A percentile compares a stretch with the other conserved stretches of the same genome.
phyloP scores from a whole-genome alignment of 2,888 invertebrate species.

The Caenorhabditis parvicauda region DNA sequence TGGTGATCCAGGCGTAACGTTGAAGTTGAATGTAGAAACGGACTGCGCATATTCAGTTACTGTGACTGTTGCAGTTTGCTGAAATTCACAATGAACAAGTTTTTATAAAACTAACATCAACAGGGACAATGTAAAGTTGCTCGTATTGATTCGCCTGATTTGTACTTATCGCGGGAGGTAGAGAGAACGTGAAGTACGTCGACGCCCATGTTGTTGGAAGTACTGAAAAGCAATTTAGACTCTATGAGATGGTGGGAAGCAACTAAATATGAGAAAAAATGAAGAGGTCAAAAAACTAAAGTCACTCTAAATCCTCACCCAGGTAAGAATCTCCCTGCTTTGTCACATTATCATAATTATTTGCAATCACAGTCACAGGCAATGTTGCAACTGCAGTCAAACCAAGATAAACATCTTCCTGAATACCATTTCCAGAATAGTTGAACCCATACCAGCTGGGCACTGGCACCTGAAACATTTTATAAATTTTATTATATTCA shows the following conservation, averaged over 20 bases:
- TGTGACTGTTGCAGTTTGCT: slow-evolving; percentile 17
- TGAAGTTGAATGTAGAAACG: slow-evolving; percentile 6
- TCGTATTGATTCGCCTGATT: slow-evolving; percentile 17
- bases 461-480: slow-evolving; percentile 18
- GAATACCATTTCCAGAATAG: slow-evolving; percentile 17
- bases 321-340: slow-evolving; percentile 40
- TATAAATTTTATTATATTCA: not conserved
- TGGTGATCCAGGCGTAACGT: slow-evolving; percentile 18
- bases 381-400: slow-evolving; percentile 25
- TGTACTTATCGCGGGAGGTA: slow-evolving; percentile 22
- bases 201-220: slow-evolving; percentile 29
- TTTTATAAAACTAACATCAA: slow-evolving; percentile 7
- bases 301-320: slow-evolving; percentile 13
- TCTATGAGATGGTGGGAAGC: not conserved
- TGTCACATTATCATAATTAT: slow-evolving; percentile 34
- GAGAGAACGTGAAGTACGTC: slow-evolving; percentile 30
- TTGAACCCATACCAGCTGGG: slow-evolving; percentile 35
- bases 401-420: slow-evolving; percentile 21
- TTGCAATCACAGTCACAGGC: slow-evolving; percentile 32
- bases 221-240: slow-evolving; percentile 21
- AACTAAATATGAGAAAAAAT: not conserved
- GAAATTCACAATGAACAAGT: not conserved
- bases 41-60: slow-evolving; percentile 18
- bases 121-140: slow-evolving; percentile 28
- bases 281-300: not conserved